Evolutionary conservation across 2,113 vertebrate genomes (phyloP), one percentile per base, ranked within the genome.

Genomic region (Seriola rivoliana): DNA sequence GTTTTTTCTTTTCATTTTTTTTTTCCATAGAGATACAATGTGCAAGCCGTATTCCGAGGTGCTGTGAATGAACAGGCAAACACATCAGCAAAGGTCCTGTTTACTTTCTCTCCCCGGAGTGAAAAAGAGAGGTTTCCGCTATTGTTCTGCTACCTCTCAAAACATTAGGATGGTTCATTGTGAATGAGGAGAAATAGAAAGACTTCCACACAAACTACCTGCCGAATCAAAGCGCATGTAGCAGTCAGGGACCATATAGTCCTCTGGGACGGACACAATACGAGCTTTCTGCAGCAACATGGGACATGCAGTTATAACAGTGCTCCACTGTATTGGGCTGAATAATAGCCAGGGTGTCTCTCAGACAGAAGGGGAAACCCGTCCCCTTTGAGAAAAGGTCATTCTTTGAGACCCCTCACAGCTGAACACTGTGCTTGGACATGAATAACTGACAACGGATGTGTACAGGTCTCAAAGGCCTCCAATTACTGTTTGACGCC

Each of bases 401-500:
- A 89, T 25, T 34, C 55, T 81, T 23, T 57, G 85, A 87, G 85
- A 85, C 76, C 75, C 76, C 72, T 75, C 85, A 78, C 93, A 88
- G 92, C 85, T 80, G 79, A 84, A 88, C 88, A 71, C 72, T 13
- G 60, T 1, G 73, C 71, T 86, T 52, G 75, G 90, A 91, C 91
- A 90, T 48, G 72, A 85, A 74, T 81, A 82, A 87, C 83, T 92
- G 92, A 92, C 92, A 92, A 75, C 54, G 13, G 85, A 82, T 77
- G 81, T 81, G 89, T 65, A 23, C n/a, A 19, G 85, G 88, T 84
- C 91, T 88, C 80, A 5, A 40, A 81, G 87, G 92, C 88, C 82
- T 76, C 93, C 93, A 95, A 94, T 94, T 95, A 95, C 68, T 44
- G 81, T 79, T 67, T 57, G 76, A 89, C 40, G 80, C 73, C 0